Conservation (phyloP, 1,140 invertebrate species). For the Papilio polyxenes region DNA sequence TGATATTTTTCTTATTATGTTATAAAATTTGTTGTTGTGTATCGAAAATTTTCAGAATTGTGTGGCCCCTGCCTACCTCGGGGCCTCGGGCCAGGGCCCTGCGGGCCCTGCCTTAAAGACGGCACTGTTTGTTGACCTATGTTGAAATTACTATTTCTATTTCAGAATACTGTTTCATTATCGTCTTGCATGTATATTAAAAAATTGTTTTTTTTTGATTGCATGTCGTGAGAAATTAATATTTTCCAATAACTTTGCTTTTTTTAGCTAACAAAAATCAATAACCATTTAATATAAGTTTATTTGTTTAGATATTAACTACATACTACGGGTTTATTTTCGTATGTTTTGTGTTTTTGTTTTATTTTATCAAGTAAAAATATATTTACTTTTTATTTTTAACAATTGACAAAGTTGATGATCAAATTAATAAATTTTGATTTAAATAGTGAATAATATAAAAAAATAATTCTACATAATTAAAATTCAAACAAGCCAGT, state of each 20-base stretch:
- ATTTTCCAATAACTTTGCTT: not conserved
- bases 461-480: not conserved
- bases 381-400: no score
- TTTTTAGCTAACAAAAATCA: not conserved
- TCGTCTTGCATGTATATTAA: not conserved
- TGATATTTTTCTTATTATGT: no score
- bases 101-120: no score
- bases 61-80: no score
- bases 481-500: not conserved
- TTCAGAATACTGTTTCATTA: constrained; percentile 15
- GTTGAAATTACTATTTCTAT: not conserved
- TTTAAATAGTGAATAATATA: no score
- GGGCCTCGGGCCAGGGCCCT: no score
- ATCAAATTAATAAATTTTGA: no score
- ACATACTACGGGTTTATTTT: not conserved
- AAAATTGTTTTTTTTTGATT: not conserved
- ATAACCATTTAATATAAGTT: not conserved
- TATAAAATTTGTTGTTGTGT: no score
- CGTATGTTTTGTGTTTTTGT: not conserved
- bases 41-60: no score
- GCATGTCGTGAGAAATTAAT: not conserved
- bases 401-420: no score
- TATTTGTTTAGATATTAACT: not conserved
- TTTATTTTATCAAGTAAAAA: not conserved
- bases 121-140: no score